phyloP scores from a whole-genome alignment of 2,113 vertebrate genomes.

The Acanthisitta chloris region DNA sequence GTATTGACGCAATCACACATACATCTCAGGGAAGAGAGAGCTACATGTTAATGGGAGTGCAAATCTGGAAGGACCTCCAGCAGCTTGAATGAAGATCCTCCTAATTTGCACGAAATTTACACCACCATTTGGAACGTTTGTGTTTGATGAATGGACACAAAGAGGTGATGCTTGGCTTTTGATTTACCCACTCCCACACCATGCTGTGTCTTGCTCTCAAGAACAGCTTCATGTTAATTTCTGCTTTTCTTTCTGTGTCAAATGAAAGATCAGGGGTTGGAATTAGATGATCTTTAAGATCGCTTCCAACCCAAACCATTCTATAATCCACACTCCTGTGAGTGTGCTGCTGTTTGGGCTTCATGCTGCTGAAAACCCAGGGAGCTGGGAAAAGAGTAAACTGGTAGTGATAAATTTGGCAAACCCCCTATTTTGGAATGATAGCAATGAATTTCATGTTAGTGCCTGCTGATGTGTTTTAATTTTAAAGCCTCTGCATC shows the following conservation, averaged over 20 bases:
- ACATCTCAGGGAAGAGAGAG: neutral
- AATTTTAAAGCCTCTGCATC: neutral
- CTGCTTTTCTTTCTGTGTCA: neutral
- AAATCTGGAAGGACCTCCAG: neutral
- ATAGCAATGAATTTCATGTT: neutral
- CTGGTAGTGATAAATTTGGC: neutral
- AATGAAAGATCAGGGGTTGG: neutral
- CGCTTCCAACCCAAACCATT: neutral
- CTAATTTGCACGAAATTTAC: fast-evolving
- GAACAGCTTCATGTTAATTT: neutral
- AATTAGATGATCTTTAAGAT: neutral
- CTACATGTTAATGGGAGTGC: neutral
- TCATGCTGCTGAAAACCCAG: neutral
- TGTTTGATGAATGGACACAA: neutral
- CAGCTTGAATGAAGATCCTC: neutral
- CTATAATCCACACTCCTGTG: neutral
- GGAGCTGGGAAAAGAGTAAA: neutral
- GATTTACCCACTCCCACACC: neutral
- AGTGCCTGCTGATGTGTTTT: neutral
- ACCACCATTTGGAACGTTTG: neutral
- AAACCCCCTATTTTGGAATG: neutral
- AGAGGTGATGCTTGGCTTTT: neutral
- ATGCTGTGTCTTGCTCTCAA: neutral
- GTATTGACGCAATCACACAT: neutral
- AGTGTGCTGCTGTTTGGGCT: neutral